Evolutionary conservation across 2,888 invertebrate species (phyloP).

Genomic region (Scrobipalpa atriplicella): DNA sequence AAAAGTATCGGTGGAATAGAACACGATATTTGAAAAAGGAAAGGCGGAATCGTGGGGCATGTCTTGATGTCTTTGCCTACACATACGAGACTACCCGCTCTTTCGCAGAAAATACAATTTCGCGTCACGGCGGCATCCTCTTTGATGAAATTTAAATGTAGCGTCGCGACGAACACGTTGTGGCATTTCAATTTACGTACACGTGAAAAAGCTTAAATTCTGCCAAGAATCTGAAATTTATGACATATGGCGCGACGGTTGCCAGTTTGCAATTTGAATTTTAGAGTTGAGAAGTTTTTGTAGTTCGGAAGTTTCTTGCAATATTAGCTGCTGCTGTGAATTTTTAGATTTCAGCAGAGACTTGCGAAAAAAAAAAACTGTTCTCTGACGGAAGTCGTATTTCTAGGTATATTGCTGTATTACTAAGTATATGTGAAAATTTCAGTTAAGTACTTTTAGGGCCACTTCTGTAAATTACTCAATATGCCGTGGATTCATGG

Average conservation of each 20-base stretch:
- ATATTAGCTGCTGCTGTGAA: background rate
- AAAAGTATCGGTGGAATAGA: slow-evolving; percentile 23
- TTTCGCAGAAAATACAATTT: slow-evolving; percentile 58
- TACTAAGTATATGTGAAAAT: too few relatives aligned
- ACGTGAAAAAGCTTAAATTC: slow-evolving; percentile 31
- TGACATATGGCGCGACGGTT: background rate
- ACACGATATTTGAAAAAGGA: slow-evolving; percentile 31
- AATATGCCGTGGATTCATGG: too few relatives aligned
- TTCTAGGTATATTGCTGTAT: too few relatives aligned
- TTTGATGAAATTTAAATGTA: slow-evolving; percentile 66
- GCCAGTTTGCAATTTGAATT: slow-evolving; percentile 15
- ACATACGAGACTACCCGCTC: background rate
- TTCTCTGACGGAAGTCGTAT: too few relatives aligned
- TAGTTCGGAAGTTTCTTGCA: background rate
- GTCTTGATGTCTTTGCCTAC: slow-evolving; percentile 41
- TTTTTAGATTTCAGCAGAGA: background rate
- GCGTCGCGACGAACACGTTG: slow-evolving; percentile 48
- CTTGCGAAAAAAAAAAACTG: background rate
- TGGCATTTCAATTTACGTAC: slow-evolving; percentile 60
- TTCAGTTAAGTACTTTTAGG: too few relatives aligned
- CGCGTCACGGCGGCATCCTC: slow-evolving; percentile 43
- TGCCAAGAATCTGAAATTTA: slow-evolving; percentile 20
- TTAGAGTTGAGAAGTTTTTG: slow-evolving; percentile 3
- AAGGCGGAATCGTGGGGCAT: slow-evolving; percentile 41
- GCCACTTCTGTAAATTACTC: too few relatives aligned